phyloP scores from a whole-genome alignment of 2,113 vertebrate species.

The Prinia subflava region DNA sequence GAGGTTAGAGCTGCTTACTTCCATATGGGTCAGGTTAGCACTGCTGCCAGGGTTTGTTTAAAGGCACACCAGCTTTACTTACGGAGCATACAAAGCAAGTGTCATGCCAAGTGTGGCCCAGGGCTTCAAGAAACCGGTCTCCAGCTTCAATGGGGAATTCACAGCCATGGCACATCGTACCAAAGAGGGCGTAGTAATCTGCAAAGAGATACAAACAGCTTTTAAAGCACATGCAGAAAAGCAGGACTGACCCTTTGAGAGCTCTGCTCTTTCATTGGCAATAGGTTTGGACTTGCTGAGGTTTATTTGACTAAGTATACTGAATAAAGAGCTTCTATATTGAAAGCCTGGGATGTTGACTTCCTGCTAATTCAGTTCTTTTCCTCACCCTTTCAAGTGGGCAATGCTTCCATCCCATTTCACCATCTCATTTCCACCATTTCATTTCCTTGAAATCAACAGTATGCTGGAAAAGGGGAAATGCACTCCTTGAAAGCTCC shows the following conservation, averaged over 20 bases:
- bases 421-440: not conserved
- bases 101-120: constrained; percentile 95
- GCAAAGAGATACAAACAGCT: not conserved
- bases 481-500: not conserved
- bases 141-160: constrained; percentile 98
- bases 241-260: not conserved
- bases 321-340: not conserved
- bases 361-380: not conserved
- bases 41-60: not conserved
- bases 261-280: not conserved
- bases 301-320: not conserved
- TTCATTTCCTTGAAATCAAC: not conserved
- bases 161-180: constrained; percentile 91
- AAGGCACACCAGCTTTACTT: constrained; percentile 43
- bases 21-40: not conserved
- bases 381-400: not conserved
- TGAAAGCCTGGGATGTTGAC: accelerated
- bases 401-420: not conserved
- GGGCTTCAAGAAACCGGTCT: constrained; percentile 93
- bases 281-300: not conserved
- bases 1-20: not conserved
- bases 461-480: not conserved
- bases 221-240: not conserved
- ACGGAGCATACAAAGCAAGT: constrained; percentile 97
- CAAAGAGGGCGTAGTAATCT: constrained; percentile 94